Conservation (phyloP, 2,888 invertebrate genomes). For the Ptilodon capucinus region DNA sequence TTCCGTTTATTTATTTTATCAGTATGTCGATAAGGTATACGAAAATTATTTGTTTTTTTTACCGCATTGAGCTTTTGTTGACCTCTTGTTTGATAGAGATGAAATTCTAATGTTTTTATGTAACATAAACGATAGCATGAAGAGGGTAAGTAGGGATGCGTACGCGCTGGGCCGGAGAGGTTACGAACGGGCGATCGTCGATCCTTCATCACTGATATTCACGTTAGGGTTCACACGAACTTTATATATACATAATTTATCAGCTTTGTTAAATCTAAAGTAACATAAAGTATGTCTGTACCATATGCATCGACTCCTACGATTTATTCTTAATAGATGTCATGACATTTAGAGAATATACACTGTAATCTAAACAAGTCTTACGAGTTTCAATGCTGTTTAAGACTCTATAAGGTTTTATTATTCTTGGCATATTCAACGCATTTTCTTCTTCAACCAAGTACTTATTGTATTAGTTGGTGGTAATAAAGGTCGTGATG, state of each 20-base stretch:
- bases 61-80: conserved; percentile 7
- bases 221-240: neutral
- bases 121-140: conserved; percentile 25
- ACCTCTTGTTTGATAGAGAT: conserved; percentile 11
- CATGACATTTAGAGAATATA: too few species aligned
- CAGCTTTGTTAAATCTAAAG: too few species aligned
- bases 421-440: neutral
- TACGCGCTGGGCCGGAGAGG: conserved; percentile 39
- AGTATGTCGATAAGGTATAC: conserved; percentile 5
- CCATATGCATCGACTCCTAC: neutral
- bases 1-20: conserved; percentile 8
- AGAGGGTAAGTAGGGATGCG: conserved; percentile 31
- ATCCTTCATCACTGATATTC: conserved; percentile 11
- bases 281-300: too few species aligned
- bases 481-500: neutral
- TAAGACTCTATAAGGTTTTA: too few species aligned
- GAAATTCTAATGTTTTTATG: conserved; percentile 23
- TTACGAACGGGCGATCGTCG: conserved; percentile 42
- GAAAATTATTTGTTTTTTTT: conserved; percentile 7
- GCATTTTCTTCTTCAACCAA: neutral
- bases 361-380: too few species aligned
- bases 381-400: too few species aligned
- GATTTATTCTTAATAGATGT: too few species aligned
- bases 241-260: too few species aligned
- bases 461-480: neutral